phyloP scores from a whole-genome alignment of 2,888 invertebrate genomes.

The Aphrophora alni region DNA sequence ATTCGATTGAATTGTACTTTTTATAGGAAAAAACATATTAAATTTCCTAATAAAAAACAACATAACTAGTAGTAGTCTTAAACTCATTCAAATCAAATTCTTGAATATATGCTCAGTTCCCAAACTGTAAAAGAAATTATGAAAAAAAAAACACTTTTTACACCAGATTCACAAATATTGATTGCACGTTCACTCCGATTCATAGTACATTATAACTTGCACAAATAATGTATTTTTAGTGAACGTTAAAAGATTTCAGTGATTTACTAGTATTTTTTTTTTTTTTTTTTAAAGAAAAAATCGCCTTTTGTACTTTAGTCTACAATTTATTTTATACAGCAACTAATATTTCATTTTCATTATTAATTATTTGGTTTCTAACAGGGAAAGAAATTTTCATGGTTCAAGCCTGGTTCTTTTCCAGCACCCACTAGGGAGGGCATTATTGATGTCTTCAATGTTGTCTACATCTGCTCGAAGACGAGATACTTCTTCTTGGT shows the following conservation, averaged over 20 bases:
- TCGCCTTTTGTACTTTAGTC: neutral
- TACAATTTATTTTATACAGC: constrained; percentile 2
- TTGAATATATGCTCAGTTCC: neutral
- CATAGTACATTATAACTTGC: neutral
- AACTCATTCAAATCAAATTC: neutral
- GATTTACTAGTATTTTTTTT: neutral
- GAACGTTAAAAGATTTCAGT: neutral
- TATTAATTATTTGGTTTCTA: constrained; percentile 9
- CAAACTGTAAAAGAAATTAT: neutral
- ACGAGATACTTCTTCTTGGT: constrained; percentile 75
- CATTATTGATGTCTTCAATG: constrained; percentile 78
- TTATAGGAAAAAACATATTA: neutral
- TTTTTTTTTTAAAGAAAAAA: neutral
- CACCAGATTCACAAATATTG: neutral
- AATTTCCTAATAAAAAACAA: neutral
- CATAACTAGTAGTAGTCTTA: neutral
- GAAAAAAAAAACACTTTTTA: neutral
- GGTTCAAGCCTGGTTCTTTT: constrained; percentile 80
- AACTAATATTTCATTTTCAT: neutral
- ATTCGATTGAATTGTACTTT: neutral
- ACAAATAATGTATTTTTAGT: neutral
- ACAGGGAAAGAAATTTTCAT: neutral
- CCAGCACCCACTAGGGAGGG: constrained; percentile 82
- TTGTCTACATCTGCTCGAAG: constrained; percentile 80
- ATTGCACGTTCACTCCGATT: neutral